phyloP scores from a whole-genome alignment of 2,888 invertebrate genomes.

The Miltochrista miniata region DNA sequence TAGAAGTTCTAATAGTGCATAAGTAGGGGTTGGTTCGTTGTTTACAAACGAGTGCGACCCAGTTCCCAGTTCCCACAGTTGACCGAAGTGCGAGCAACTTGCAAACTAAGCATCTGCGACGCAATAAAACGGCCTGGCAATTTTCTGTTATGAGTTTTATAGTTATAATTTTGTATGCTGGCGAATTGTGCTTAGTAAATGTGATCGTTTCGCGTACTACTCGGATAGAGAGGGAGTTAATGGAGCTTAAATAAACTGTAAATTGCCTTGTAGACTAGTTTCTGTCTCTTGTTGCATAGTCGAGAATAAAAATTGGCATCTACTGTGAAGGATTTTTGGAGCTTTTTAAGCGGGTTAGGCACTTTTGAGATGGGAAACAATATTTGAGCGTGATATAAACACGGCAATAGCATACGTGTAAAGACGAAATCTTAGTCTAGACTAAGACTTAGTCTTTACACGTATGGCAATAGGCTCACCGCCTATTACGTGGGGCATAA shows the following conservation, averaged over 20 bases:
- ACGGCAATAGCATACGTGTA: too few species aligned
- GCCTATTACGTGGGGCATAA: too few species aligned
- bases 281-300: too few species aligned
- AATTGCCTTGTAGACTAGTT: too few species aligned
- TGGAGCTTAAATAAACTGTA: background rate
- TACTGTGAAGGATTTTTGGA: too few species aligned
- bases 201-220: background rate
- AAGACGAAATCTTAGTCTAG: too few species aligned
- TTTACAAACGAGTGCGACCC: slow-evolving; percentile 14
- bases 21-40: slow-evolving; percentile 7
- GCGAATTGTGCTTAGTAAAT: background rate
- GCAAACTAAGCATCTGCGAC: slow-evolving; percentile 11
- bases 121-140: slow-evolving; percentile 8
- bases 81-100: slow-evolving; percentile 7
- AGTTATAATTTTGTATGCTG: slow-evolving; percentile 2
- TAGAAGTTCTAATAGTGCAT: slow-evolving; percentile 7
- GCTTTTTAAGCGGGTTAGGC: too few species aligned
- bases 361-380: too few species aligned
- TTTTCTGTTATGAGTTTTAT: slow-evolving; percentile 11
- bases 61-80: slow-evolving; percentile 15
- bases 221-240: background rate
- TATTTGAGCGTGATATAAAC: too few species aligned
- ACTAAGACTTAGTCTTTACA: too few species aligned
- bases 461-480: too few species aligned
- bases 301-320: too few species aligned